phyloP scores from a whole-genome alignment of 2,888 invertebrate genomes.

The Caenorhabditis panamensis region DNA sequence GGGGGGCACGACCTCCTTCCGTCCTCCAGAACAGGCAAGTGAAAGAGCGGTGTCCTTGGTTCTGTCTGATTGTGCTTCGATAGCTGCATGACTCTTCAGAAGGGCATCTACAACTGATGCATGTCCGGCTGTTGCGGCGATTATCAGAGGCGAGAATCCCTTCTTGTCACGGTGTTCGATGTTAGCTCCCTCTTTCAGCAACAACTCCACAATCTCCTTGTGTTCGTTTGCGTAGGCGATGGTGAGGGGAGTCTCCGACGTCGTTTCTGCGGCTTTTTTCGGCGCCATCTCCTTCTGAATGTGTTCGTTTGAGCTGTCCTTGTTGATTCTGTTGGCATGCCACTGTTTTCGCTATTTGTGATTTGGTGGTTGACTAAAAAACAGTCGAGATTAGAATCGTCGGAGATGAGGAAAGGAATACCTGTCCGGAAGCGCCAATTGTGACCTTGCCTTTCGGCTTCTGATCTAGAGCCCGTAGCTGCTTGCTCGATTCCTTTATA shows the following conservation, averaged over 20 bases:
- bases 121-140: slow-evolving; percentile 97
- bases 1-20: slow-evolving; percentile 95
- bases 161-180: slow-evolving; percentile 98
- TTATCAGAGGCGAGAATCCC: slow-evolving; percentile 96
- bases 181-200: slow-evolving; percentile 93
- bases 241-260: slow-evolving; percentile 98
- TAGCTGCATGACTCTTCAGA: slow-evolving; percentile 94
- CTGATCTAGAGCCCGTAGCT: slow-evolving; percentile 28
- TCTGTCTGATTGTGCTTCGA: slow-evolving; percentile 98
- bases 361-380: slow-evolving; percentile 32
- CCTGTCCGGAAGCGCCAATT: slow-evolving; percentile 22
- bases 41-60: slow-evolving; percentile 96
- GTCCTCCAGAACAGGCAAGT: slow-evolving; percentile 95
- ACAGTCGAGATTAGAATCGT: background rate
- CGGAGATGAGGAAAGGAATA: background rate
- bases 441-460: slow-evolving; percentile 11
- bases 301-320: slow-evolving; percentile 52
- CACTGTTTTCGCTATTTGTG: slow-evolving; percentile 20
- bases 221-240: slow-evolving; percentile 90
- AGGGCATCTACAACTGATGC: slow-evolving; percentile 92
- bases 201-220: slow-evolving; percentile 93
- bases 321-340: slow-evolving; percentile 23
- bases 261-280: slow-evolving; percentile 94
- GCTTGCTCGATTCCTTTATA: slow-evolving; percentile 21
- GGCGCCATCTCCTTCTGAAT: slow-evolving; percentile 54